Base-by-base conservation (phyloP, 2,113 vertebrate genomes). In the Notarius quadriscutis region DNA sequence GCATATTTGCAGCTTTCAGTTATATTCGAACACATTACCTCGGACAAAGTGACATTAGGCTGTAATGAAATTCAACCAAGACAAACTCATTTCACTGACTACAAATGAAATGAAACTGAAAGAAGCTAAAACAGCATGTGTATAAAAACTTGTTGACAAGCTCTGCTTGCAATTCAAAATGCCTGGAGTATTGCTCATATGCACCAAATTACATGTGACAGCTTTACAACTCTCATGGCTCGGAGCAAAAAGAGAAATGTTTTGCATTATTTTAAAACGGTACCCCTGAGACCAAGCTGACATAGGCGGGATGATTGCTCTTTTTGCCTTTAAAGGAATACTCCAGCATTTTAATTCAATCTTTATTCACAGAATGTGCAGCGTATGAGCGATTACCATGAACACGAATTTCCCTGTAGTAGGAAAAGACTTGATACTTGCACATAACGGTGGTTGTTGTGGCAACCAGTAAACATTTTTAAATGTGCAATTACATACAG, bases 101-200 rank as follows among this genome's bases (percentile, higher is more conserved):
- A 63, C 18, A 75, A 63, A 53, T 75, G 53, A 83, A 82, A 72
- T 65, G 27, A 60, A 84, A 60, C 60, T 48, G 53, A 72, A 84
- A 75, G 74, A 30, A 85, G 58, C 83, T 72, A 72, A 86, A 63
- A 67, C 74, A 86, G 72, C 51, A 41, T 51, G 84, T 63, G 58
- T 60, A 86, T 30, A 84, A 84, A 71, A 71, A 72, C 83, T 25
- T 58, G 67, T 71, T 58, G 83, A 84, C 83, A 84, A 84, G 50
- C 83, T 55, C 82, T 72, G 67, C 55, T 72, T 84, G 67, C 12
- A 34, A 72, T 84, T 72, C 60, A 25, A 30, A 86, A 86, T 41
- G 62, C 50, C 15, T 69, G 77, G 75, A 69, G 50, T 80, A 53
- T 62, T 79, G 74, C n/a, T 30, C 84, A 65, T 86, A 41, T 86